A percentile compares a stretch with the other conserved stretches of the same genome.
Evolutionary conservation across 2,888 invertebrate genomes (phyloP).

Genomic region (Aethes cnicana): DNA sequence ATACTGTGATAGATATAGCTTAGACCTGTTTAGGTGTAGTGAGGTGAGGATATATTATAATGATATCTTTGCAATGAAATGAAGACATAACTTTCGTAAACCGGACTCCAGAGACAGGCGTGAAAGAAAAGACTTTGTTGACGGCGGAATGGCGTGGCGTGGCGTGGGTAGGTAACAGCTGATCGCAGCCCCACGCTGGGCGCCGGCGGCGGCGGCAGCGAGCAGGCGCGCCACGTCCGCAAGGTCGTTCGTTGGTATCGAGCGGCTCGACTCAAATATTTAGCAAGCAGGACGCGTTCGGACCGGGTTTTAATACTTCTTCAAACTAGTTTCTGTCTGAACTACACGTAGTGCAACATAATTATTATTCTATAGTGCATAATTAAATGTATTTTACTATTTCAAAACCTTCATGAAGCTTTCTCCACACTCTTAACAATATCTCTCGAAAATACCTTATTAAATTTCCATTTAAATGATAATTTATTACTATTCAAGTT

Average conservation of each 20-base stretch:
- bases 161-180: conserved; percentile 50
- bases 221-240: conserved; percentile 54
- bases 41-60: too few species aligned
- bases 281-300: conserved; percentile 47
- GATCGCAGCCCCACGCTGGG: conserved; percentile 53
- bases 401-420: too few species aligned
- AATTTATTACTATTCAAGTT: too few species aligned
- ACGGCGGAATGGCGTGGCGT: conserved; percentile 36
- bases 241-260: conserved; percentile 68
- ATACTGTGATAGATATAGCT: too few species aligned
- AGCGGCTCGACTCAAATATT: conserved; percentile 64
- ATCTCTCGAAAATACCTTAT: too few species aligned
- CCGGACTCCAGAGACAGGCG: background rate
- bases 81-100: conserved; percentile 1
- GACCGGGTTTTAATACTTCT: conserved; percentile 35
- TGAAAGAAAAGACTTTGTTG: conserved; percentile 37
- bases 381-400: too few species aligned
- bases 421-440: too few species aligned
- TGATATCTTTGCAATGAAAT: too few species aligned
- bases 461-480: too few species aligned
- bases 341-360: background rate
- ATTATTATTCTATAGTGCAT: too few species aligned
- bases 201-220: conserved; percentile 45
- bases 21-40: background rate
- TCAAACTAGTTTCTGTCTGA: conserved; percentile 22